Evolutionary conservation across 2,888 invertebrate genomes (phyloP).

Genomic region (Allygus modestus): DNA sequence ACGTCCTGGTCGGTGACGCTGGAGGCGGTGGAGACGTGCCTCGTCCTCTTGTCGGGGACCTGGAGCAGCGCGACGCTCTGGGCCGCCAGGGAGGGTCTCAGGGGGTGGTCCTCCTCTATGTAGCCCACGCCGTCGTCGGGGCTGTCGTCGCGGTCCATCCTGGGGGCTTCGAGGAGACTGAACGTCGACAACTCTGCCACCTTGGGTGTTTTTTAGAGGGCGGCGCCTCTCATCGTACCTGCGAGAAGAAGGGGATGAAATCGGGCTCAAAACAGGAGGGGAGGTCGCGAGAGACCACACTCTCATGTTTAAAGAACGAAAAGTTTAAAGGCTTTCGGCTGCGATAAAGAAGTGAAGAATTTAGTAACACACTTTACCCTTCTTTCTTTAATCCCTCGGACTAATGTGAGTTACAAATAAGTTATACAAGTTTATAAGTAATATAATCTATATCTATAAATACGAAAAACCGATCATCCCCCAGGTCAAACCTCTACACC

Average conservation of each 20-base stretch:
- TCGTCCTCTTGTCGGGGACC: constrained; percentile 73
- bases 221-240: background rate
- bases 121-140: constrained; percentile 76
- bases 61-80: constrained; percentile 73
- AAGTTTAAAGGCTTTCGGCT: too few species aligned
- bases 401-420: too few species aligned
- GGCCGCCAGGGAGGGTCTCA: constrained; percentile 74
- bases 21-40: constrained; percentile 76
- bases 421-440: too few species aligned
- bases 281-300: too few species aligned
- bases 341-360: too few species aligned
- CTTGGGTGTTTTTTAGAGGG: background rate
- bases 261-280: too few species aligned
- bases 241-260: background rate
- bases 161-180: background rate
- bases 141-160: constrained; percentile 60
- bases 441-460: too few species aligned
- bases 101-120: constrained; percentile 78
- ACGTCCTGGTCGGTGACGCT: constrained; percentile 78
- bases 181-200: constrained; percentile 47
- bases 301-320: too few species aligned
- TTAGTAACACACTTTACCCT: too few species aligned
- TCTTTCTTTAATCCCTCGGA: too few species aligned
- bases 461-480: too few species aligned
- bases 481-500: too few species aligned